These are phyloP conservation scores for Lepidurus apus DNA, from an alignment of 1,140 invertebrate genomes.

Conservation along the genomic window DNA sequence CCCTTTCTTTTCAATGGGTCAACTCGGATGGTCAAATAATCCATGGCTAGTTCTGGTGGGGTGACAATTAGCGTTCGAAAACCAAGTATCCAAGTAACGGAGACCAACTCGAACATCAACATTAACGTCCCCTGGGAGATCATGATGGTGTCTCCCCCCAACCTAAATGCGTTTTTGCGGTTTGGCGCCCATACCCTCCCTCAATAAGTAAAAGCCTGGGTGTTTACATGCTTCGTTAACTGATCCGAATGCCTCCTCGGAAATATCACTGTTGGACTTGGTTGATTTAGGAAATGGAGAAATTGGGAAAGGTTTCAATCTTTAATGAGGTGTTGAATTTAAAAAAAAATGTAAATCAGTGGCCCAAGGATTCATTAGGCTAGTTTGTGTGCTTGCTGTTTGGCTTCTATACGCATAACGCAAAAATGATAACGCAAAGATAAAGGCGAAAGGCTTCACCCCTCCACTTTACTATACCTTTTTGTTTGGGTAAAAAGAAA, in stretches of 20 bases:
- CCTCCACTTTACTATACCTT: background rate
- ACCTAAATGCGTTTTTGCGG: background rate
- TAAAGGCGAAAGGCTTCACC: background rate
- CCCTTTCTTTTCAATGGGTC: background rate
- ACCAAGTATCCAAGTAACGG: background rate
- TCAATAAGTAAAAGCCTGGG: background rate
- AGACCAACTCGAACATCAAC: constrained; percentile 4
- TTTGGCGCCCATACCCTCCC: background rate
- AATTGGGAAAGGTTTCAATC: background rate
- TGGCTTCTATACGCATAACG: background rate
- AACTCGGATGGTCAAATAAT: constrained; percentile 7
- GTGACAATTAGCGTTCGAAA: background rate
- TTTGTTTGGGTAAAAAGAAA: background rate
- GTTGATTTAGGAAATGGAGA: background rate
- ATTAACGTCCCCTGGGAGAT: constrained; percentile 7
- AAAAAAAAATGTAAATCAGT: background rate
- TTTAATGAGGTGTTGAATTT: background rate
- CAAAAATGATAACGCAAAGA: background rate
- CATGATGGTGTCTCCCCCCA: background rate
- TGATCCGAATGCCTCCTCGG: background rate
- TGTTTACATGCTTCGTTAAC: constrained; percentile 22
- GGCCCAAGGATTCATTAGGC: background rate
- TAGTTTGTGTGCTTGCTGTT: background rate
- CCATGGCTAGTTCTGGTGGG: background rate
- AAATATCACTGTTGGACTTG: background rate